Percentiles rank a stretch among this genome's conserved stretches.
Evolutionary conservation across 2,888 invertebrate genomes (phyloP).

Genomic region (Brachynemurus nebulosus): DNA sequence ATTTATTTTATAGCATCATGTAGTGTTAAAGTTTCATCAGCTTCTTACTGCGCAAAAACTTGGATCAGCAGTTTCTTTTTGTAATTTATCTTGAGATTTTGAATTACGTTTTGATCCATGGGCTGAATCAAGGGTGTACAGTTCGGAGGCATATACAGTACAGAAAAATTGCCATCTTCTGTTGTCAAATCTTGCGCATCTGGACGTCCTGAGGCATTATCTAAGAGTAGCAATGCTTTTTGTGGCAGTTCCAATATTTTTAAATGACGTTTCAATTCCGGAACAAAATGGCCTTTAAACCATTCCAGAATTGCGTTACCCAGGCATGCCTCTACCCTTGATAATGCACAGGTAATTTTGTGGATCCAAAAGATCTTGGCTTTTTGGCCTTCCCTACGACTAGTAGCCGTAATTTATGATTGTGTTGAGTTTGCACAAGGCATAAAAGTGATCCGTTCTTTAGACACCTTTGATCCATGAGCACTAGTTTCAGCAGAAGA

Average conservation of each 20-base stretch:
- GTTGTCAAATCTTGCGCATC: not conserved
- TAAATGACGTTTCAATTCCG: slow-evolving; percentile 12
- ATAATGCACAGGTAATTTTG: too few relatives aligned
- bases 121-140: not conserved
- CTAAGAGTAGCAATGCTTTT: not conserved
- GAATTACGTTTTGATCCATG: not conserved
- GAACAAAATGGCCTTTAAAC: slow-evolving; percentile 10
- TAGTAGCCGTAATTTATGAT: too few relatives aligned
- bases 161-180: not conserved
- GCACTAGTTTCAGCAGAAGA: too few relatives aligned
- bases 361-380: too few relatives aligned
- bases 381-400: too few relatives aligned
- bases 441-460: too few relatives aligned
- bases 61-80: not conserved
- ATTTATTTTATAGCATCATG: too few relatives aligned
- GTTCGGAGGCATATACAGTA: not conserved
- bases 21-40: too few relatives aligned
- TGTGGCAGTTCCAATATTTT: not conserved
- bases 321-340: too few relatives aligned
- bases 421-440: too few relatives aligned
- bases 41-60: too few relatives aligned
- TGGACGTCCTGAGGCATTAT: not conserved
- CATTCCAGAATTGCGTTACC: slow-evolving; percentile 11
- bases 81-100: not conserved
- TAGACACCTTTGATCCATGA: too few relatives aligned